Base-by-base conservation (phyloP, 2,888 invertebrate genomes). In the Caenorhabditis drosophilae region DNA sequence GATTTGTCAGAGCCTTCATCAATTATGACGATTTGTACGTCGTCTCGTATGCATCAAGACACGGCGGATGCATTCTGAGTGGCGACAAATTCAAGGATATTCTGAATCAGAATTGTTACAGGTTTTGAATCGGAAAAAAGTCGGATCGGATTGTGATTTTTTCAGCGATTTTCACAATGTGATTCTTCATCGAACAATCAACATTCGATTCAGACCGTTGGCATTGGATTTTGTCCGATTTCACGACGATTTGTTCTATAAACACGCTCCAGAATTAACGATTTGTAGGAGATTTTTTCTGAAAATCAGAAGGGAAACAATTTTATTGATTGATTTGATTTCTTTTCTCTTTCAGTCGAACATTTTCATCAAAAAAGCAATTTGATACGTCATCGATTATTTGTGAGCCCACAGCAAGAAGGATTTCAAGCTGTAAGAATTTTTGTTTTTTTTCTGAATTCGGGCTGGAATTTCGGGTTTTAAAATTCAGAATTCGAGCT, bases 11-110 rank as follows among this genome's bases (percentile, higher is more conserved):
- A 34, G 75, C 75, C n/a, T 73, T 75, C 58, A 73, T 74, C 59
- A 78, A 78, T 62, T 78, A 78, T 51, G 78, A 78, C 51, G 78
- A 78, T 54, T 69, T 78, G 47, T 76, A 77, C 58, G 70, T 75
- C 40, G 60, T 68, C 22, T 63, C 64, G 48, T 61, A 73, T 52
- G 76, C 78, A 11, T 63, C 70, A 9, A 53, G 75, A 11, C 70
- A 76, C 46, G 78, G 75, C 11, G 78, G 78, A 20, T 59, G 62
- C 40, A 70, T 76, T 45, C 51, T 78, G n/a, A 73, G 72, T 27
- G 73, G 76, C 20, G 78, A 78, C 54, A 69, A 70, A 36, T 78
- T 74, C 61, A 69, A 75, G 49, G 78, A 78, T 58, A 75, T 78
- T 52, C 61, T 75, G 18, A 51, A 62, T 49, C 69, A 73, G 40